Evolutionary conservation across 2,888 invertebrate genomes (phyloP), one percentile per base, ranked within the genome.

Genomic region (Nymphalis polychloros): DNA sequence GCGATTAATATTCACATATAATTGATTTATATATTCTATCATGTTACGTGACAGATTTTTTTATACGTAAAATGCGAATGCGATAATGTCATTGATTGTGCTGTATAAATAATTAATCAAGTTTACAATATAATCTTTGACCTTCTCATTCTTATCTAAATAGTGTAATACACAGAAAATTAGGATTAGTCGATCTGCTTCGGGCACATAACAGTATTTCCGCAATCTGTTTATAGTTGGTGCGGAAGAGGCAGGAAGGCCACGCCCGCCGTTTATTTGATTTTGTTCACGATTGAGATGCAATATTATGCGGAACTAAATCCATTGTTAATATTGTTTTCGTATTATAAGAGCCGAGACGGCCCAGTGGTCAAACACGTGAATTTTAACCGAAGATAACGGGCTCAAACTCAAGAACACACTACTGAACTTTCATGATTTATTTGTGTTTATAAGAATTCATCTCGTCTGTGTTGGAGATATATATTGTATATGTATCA

Each of bases 221-320:
- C 91, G 88, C 83, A 79, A 76, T 84, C 89, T 84, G 84, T 86
- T 86, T 90, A 89, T 89, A 90, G 90, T 83, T 80, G 73, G 82
- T 77, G 77, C 91, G 91, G 91, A 91, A 90, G 87, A 86, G 75
- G 75, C 78, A 74, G 81, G 85, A 86, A 90, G 91, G 90, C 76
- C 87, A 74, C 75, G 76, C 78, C 78, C 78, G 77, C 76, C 77
- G 80, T 84, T 82, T 82, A 82, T 83, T 84, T 80, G 82, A 78
- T 78, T 73, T 73, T 81, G 76, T 77, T 79, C 72, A 72, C 71
- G 76, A 76, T 53, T 80, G 78, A 80, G 63, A 64, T 64, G 69
- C 80, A 78, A 71, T 78, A 78, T 76, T 78, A 77, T 76, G 75
- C 75, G 76, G 75, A 79, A 81, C 70, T 68, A 65, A 64, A 53